Percentiles rank a stretch among this genome's conserved stretches.
phyloP scores from a whole-genome alignment of 1,140 invertebrate genomes.

The Manduca sexta region DNA sequence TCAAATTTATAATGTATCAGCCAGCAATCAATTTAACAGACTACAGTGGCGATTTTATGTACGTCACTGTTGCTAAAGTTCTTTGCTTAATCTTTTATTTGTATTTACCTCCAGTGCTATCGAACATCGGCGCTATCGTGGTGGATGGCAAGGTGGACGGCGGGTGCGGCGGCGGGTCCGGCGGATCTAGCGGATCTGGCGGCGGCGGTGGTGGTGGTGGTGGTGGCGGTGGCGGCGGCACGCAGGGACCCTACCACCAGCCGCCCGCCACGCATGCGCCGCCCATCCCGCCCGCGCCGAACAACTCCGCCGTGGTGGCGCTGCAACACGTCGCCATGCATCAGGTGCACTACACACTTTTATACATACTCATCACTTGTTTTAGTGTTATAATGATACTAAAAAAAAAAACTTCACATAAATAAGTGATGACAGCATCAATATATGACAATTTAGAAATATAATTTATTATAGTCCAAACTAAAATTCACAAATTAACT shows the following conservation, averaged over 20 bases:
- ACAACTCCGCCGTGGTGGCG: conserved; percentile 60
- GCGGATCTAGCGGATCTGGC: conserved; percentile 40
- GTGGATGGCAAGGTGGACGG: conserved; percentile 83
- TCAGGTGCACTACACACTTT: conserved; percentile 34
- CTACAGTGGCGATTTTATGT: no score
- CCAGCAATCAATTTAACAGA: no score
- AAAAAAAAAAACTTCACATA: no score
- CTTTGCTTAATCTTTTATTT: conserved; percentile 4
- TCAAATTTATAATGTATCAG: no score
- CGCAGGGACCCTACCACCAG: conserved; percentile 36
- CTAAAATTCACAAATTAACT: no score
- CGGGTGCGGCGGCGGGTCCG: conserved; percentile 64
- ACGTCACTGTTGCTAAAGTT: no score
- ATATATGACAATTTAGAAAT: no score
- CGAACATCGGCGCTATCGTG: conserved; percentile 82
- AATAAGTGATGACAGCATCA: no score
- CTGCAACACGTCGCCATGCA: conserved; percentile 67
- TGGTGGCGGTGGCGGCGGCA: conserved; percentile 3
- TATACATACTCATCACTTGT: not conserved
- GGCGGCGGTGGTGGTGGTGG: conserved; percentile 57
- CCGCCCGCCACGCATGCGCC: conserved; percentile 21
- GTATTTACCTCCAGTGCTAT: conserved; percentile 74
- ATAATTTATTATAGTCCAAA: no score
- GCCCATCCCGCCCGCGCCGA: conserved; percentile 22
- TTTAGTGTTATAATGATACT: not conserved